Evolutionary conservation across 2,888 invertebrate species (phyloP), one percentile per base, ranked within the genome.

Genomic region (Cantharis lateralis): DNA sequence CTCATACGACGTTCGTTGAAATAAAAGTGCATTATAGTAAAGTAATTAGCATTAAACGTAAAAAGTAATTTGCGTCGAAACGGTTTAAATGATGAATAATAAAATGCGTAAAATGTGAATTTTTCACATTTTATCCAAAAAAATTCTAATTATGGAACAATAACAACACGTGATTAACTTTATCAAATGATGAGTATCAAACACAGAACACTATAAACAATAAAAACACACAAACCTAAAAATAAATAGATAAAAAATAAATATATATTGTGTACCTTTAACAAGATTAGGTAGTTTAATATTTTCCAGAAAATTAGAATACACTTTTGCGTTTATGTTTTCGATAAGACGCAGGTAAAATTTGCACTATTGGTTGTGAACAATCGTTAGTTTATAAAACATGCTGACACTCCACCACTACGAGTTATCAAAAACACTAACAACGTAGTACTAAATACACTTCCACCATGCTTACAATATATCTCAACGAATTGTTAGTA

Each of bases 341-440:
- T 13, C 2, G 9, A 9, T 48, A 48, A 48, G 48, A 48, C 48
- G 48, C 48, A 48, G 48, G 48, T 48, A 48, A 48, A 48, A n/a
- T 48, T n/a, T n/a, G 2, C n/a, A 48, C 48, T 48, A 48, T n/a
- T 48, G n/a, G 9, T n/a, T 48, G 48, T 48, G 48, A 13, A 48
- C 48, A 48, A 48, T 48, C 48, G n/a, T n/a, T 48, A 48, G 20
- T 20, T 18, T n/a, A 66, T 24, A 18, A 66, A 66, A 66, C 64
- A 66, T n/a, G 64, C 64, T 16, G 64, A 20, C 64, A 66, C 18
- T 20, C 20, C 24, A 20, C 64, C 18, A 20, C 64, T 24, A 16
- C 73, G 68, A 68, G 73, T 68, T 72, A 62, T 76, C 78, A 77
- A 78, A 78, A 78, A 78, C 78, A 78, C 76, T 76, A 77, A 76